Base-by-base conservation (phyloP, 2,113 vertebrate genomes). In the Hyperoodon ampullatus region DNA sequence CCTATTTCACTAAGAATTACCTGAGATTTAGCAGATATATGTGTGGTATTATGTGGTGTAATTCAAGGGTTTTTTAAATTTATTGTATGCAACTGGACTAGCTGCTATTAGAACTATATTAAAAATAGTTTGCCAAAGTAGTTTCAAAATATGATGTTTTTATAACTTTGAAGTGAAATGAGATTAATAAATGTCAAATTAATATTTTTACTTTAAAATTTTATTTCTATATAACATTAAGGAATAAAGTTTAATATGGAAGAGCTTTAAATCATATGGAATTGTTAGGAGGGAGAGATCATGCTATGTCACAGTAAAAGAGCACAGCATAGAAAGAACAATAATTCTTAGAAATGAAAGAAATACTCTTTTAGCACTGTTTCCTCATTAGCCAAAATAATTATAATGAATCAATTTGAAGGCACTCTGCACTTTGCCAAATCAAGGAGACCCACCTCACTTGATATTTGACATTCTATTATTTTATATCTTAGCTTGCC, bases 111-210 rank as follows among this genome's bases (percentile, higher is more conserved):
- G 23, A 97, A 94, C 33, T 71, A 16, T 53, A 55, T 50, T 94
- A 9, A 96, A 93, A 94, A 61, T 80, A 66, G 4, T 15, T 96
- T 72, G 10, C 47, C 39, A 95, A 72, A 81, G 66, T 89, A 92
- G 11, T 87, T 96, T 83, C 8, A 61, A 77, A 93, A 78, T 24
- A 42, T 15, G 9, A 70, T 0, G 35, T 65, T 89, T 88, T 95
- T 44, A 2, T 68, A 68, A 60, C 4, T 33, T 70, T 58, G 21
- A 82, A 80, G 1, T 93, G 33, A 94, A 94, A 96, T 75, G 60
- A 92, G 24, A 70, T 61, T 65, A 63, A 53, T 81, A 88, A 85
- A 58, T 82, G 8, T 65, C 58, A 81, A 92, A 33, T 81, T 81
- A 93, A 63, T 92, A 83, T 23, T 95, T 90, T 93, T 83, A 83